A percentile compares a stretch with the other conserved stretches of the same genome.
Conservation (phyloP, 2,113 vertebrate genomes). For the Gymnorhina tibicen region DNA sequence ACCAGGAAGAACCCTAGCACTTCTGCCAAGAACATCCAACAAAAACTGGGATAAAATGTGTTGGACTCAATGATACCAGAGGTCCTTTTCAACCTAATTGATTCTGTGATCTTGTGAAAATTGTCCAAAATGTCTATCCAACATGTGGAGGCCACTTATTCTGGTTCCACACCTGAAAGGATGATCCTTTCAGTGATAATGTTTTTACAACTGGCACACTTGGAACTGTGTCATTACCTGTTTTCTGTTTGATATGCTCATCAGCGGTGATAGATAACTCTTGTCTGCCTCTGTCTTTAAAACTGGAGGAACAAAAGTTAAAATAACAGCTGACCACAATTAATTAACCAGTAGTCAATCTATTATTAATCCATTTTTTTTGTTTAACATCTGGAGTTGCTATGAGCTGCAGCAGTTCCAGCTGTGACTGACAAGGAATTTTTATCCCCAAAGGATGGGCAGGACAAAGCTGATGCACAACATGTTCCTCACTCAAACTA, state of each 20-base stretch:
- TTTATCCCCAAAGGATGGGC: not conserved
- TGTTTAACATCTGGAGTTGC: not conserved
- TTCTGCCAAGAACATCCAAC: not conserved
- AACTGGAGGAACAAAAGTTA: not conserved
- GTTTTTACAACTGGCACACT: not conserved
- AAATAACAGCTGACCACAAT: not conserved
- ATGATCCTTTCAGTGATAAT: not conserved
- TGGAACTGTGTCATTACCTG: not conserved
- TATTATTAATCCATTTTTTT: not conserved
- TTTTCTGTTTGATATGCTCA: not conserved
- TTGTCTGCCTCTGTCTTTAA: not conserved
- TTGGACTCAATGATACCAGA: not conserved
- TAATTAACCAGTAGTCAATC: not conserved
- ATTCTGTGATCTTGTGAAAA: not conserved
- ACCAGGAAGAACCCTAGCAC: not conserved
- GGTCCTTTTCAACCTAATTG: not conserved
- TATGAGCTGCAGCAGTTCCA: not conserved
- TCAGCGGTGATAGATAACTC: not conserved
- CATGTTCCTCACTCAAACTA: not conserved
- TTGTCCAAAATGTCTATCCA: not conserved
- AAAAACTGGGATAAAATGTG: not conserved
- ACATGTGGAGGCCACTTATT: not conserved
- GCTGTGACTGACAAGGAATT: not conserved
- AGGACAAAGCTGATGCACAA: not conserved
- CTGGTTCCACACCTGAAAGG: not conserved